A percentile compares a stretch with the other conserved stretches of the same genome.
These are phyloP conservation scores for Etheostoma perlongum DNA, from an alignment of 2,797 vertebrate species.

Conservation along the genomic window DNA sequence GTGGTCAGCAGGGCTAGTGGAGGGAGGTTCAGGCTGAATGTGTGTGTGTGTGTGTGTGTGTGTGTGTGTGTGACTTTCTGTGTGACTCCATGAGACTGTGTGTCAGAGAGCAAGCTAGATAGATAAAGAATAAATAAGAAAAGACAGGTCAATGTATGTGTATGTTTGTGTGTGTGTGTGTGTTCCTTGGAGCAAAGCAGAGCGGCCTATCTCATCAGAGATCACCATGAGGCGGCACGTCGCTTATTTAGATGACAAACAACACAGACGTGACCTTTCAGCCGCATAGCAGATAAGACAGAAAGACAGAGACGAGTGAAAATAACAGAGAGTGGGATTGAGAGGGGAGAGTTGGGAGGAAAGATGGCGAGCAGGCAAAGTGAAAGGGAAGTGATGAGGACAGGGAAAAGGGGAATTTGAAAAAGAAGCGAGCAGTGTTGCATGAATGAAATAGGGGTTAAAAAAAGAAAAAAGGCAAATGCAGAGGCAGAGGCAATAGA, in stretches of 20 bases:
- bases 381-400: slow-evolving; percentile 50
- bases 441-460: slow-evolving; percentile 33
- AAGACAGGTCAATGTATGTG: slow-evolving; percentile 60
- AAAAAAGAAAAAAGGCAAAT: slow-evolving; percentile 13
- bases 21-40: slow-evolving; percentile 21
- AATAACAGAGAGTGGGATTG: slow-evolving; percentile 30
- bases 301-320: slow-evolving; percentile 58
- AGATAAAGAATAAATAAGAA: slow-evolving; percentile 69
- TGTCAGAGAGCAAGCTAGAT: slow-evolving; percentile 48
- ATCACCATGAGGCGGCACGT: slow-evolving; percentile 72
- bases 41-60: slow-evolving; percentile 10
- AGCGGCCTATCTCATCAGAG: slow-evolving; percentile 78
- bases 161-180: background rate
- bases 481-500: slow-evolving; percentile 16
- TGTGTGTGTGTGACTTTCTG: slow-evolving; percentile 18
- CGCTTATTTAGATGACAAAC: slow-evolving; percentile 87
- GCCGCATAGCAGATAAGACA: slow-evolving; percentile 77
- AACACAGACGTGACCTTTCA: slow-evolving; percentile 87
- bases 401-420: slow-evolving; percentile 57
- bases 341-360: slow-evolving; percentile 20
- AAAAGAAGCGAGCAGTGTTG: slow-evolving; percentile 44
- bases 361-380: slow-evolving; percentile 47
- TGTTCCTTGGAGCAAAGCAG: slow-evolving; percentile 30
- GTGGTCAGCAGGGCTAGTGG: slow-evolving; percentile 49
- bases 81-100: slow-evolving; percentile 12